Percentiles rank a stretch among this genome's conserved stretches.
Conservation (phyloP, 1,140 invertebrate genomes). For the Coelopa frigida region DNA sequence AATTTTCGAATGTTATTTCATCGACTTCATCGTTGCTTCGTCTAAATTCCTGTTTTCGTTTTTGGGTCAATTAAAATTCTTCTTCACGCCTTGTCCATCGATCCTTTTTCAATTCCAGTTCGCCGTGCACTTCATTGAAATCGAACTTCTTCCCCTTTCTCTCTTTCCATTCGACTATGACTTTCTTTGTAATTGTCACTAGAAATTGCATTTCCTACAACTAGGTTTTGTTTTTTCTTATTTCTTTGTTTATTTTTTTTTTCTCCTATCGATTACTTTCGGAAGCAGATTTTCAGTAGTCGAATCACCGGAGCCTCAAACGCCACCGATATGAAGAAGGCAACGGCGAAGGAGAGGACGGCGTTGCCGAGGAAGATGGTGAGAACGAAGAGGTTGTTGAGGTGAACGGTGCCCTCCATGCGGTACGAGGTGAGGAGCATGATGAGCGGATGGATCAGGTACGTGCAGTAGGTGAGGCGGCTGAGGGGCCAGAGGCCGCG, state of each 20-base stretch:
- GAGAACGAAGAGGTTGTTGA: slow-evolving; percentile 63
- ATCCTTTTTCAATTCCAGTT: too few species aligned
- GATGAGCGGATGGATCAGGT: slow-evolving; percentile 80
- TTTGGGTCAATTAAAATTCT: too few species aligned
- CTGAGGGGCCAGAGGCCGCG: slow-evolving; percentile 74
- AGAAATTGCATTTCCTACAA: not conserved
- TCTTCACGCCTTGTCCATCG: too few species aligned
- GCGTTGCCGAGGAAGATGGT: slow-evolving; percentile 72
- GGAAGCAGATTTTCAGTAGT: slow-evolving; percentile 60
- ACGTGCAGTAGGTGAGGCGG: slow-evolving; percentile 82
- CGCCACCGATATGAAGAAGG: slow-evolving; percentile 67
- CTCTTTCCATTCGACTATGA: not conserved
- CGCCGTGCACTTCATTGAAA: too few species aligned
- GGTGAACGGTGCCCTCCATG: slow-evolving; percentile 68
- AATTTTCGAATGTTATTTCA: too few species aligned
- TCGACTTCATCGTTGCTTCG: too few species aligned
- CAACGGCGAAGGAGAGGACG: slow-evolving; percentile 66
- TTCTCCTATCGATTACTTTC: slow-evolving; percentile 20
- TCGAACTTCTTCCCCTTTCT: not conserved
- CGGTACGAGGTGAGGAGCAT: slow-evolving; percentile 70
- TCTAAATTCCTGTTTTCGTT: too few species aligned
- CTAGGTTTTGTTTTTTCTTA: not conserved
- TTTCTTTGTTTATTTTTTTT: not conserved
- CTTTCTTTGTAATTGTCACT: too few species aligned
- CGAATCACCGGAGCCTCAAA: slow-evolving; percentile 73